Base-by-base conservation (phyloP, 1,140 invertebrate genomes). In the Eriosoma lanigerum region DNA sequence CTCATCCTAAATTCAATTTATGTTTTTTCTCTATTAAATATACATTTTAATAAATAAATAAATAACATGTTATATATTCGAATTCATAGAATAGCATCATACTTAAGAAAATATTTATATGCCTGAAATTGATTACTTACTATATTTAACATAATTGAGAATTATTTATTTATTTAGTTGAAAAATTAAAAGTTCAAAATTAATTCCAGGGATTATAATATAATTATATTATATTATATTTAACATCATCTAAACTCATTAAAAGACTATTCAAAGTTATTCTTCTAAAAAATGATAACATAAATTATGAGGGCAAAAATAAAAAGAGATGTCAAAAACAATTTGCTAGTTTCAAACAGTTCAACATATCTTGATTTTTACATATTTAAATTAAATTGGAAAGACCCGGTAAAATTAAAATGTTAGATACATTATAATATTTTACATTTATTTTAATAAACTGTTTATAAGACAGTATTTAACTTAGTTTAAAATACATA, bases 281-380 rank as follows among this genome's bases (percentile, higher is more conserved):
- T 56, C 32, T 48, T 73, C 46, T 54, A 56, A 52, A 73, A 73
- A 76, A 76, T 32, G n/a, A 76, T 75, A 76, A 58, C 29, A 76
- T 44, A 56, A 76, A 56, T 76, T 76, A 76, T 58, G n/a, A 8
- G 73, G 52, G 52, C 44, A 58, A 76, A 76, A 68, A 76, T 76
- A 76, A 32, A 56, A 58, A 54, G 54, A 32, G 13, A n/a, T 76
- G 73, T 76, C 52, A 76, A 54, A 26, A 76, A 58, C 73, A 76
- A 32, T 44, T 44, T 58, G 58, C 38, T 21, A 46, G 8, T 68
- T 73, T 48, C n/a, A 44, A 70, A 70, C 48, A 26, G 48, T 54
- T 76, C 29, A 58, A 52, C 26, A 26, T 48, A 15, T 44, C 44
- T 46, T 44, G 9, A 19, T 44, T 44, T 68, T 68, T 46, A 15